A percentile compares a stretch with the other conserved stretches of the same genome.
Evolutionary conservation across 1,140 invertebrate species (phyloP).

Genomic region (Drosophila setifemur): DNA sequence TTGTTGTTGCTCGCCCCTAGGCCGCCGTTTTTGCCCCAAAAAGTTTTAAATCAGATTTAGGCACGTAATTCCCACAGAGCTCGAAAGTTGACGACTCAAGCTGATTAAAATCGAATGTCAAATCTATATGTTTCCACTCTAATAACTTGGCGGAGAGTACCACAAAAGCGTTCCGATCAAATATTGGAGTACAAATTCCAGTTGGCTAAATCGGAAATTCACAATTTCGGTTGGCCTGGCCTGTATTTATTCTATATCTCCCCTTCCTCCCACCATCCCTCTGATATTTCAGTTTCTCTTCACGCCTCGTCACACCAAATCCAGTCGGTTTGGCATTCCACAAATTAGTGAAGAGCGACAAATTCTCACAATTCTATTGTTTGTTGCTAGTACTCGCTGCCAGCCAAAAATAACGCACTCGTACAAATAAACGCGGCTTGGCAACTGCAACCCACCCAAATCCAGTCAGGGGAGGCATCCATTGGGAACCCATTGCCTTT

Average conservation of each 20-base stretch:
- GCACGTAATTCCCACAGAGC: background rate
- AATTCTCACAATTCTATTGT: conserved; percentile 45
- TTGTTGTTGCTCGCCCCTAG: background rate
- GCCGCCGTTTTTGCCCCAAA: background rate
- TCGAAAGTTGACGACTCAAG: background rate
- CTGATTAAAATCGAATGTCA: conserved; percentile 1
- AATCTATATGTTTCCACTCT: conserved; percentile 11
- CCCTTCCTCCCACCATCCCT: background rate
- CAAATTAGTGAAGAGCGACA: conserved; percentile 13
- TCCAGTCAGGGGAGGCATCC: too few relatives aligned
- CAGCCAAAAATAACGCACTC: conserved; percentile 28
- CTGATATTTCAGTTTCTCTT: background rate
- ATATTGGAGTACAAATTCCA: background rate
- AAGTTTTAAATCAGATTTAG: conserved; percentile 14
- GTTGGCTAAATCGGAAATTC: conserved; percentile 11
- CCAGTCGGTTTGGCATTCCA: conserved; percentile 8
- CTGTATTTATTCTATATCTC: too few relatives aligned
- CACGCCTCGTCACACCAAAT: conserved; percentile 9
- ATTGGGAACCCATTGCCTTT: conserved; percentile 5
- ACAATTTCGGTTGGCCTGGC: background rate
- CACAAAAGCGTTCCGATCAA: background rate
- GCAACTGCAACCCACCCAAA: conserved; percentile 8
- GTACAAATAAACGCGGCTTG: conserved; percentile 49
- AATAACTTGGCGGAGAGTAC: background rate
- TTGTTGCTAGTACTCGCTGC: conserved; percentile 32